phyloP scores from a whole-genome alignment of 2,797 vertebrate species.

The Tapera naevia region DNA sequence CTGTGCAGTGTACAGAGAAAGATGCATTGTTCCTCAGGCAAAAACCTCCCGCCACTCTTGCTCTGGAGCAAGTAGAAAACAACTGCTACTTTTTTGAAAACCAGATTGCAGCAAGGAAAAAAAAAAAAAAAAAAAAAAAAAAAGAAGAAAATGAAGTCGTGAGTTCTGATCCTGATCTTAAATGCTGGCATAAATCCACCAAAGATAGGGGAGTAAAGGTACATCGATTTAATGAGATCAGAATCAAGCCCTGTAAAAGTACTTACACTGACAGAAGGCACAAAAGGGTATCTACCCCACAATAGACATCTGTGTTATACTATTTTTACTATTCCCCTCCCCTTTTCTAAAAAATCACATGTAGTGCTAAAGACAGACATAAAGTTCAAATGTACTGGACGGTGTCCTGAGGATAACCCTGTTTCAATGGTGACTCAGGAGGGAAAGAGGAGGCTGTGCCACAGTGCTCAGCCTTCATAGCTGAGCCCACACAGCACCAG shows the following conservation, averaged over 20 bases:
- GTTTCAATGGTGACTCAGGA: fast-evolving
- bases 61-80: neutral
- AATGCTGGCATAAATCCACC: neutral
- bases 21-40: slow-evolving; percentile 46
- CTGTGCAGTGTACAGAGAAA: neutral
- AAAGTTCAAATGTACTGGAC: neutral
- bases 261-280: neutral
- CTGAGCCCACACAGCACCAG: neutral
- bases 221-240: neutral
- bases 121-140: no score
- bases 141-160: neutral
- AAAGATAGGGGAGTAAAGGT: neutral
- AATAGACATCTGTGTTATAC: neutral
- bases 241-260: neutral
- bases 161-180: neutral
- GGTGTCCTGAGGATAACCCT: neutral
- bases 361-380: neutral
- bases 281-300: neutral
- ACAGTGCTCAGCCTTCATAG: fast-evolving
- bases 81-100: neutral
- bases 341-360: neutral
- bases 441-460: neutral
- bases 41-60: neutral
- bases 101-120: neutral
- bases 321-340: neutral